Evolutionary conservation across 2,797 vertebrate species (phyloP).

Genomic region (Myripristis jacobus): DNA sequence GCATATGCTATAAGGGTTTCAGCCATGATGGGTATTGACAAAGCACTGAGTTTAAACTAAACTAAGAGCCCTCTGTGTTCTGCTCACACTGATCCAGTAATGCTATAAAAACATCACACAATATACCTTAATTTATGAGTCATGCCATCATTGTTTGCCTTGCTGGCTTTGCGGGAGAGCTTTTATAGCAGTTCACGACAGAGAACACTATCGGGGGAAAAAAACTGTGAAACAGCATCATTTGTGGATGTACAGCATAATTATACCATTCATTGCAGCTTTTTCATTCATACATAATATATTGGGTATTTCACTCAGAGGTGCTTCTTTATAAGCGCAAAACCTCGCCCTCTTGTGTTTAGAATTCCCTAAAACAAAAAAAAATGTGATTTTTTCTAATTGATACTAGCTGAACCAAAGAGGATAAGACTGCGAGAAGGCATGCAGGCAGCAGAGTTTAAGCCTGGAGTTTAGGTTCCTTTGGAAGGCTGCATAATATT

Average conservation of each 20-base stretch:
- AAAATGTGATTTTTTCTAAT: constrained; percentile 1
- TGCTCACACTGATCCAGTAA: constrained; percentile 32
- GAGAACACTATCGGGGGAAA: not conserved
- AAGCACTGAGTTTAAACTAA: constrained; percentile 75
- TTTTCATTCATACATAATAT: no score
- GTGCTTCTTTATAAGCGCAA: not conserved
- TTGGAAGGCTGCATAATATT: constrained; percentile 82
- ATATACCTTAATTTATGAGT: constrained; percentile 20
- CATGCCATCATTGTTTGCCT: constrained; percentile 3
- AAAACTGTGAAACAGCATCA: not conserved
- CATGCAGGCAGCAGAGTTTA: constrained; percentile 76
- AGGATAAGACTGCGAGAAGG: constrained; percentile 42
- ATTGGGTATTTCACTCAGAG: not conserved
- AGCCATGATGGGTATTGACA: constrained; percentile 79
- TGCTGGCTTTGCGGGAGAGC: not conserved
- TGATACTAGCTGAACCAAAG: constrained; percentile 39
- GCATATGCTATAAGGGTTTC: constrained; percentile 66
- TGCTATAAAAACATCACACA: constrained; percentile 43
- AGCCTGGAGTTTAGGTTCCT: constrained; percentile 74
- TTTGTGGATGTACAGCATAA: not conserved
- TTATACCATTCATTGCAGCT: no score
- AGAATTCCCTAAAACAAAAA: constrained; percentile 15
- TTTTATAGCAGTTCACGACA: not conserved
- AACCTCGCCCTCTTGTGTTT: not conserved
- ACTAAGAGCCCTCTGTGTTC: constrained; percentile 19